phyloP scores from a whole-genome alignment of 2,113 vertebrate genomes.

The Cinclus mexicanus region DNA sequence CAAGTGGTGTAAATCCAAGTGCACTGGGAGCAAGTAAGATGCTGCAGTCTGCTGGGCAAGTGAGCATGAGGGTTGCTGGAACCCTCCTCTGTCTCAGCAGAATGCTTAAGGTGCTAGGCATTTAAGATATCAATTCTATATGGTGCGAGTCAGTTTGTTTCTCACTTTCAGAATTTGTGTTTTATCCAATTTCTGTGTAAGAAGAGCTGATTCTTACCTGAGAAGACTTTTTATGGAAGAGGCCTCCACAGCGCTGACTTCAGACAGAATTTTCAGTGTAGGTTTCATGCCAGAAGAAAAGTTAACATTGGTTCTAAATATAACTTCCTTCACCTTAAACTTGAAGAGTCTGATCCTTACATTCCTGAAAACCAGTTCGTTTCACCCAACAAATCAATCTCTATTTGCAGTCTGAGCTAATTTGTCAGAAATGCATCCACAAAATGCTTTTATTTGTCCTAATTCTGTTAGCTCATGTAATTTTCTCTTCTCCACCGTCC shows the following conservation, averaged over 20 bases:
- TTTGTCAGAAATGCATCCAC: constrained; percentile 56
- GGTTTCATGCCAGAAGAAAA: not conserved
- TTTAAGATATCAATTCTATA: not conserved
- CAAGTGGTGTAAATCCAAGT: not conserved
- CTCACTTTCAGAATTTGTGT: not conserved
- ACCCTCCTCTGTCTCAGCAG: not conserved
- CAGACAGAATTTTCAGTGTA: not conserved
- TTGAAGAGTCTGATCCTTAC: not conserved
- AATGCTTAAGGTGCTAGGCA: not conserved
- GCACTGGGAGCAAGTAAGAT: not conserved
- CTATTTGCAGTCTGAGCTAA: constrained; percentile 53
- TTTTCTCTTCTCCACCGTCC: constrained; percentile 48
- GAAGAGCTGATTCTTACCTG: not conserved
- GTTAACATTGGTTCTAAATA: not conserved
- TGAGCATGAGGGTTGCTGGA: not conserved
- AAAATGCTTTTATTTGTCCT: constrained; percentile 58
- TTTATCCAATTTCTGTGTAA: not conserved
- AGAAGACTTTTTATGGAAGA: not conserved
- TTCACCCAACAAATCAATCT: constrained; percentile 57
- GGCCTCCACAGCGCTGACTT: not conserved
- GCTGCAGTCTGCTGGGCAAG: not conserved
- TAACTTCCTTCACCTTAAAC: not conserved
- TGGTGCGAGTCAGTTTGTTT: not conserved
- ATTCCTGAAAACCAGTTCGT: not conserved
- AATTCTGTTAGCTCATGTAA: constrained; percentile 51